Evolutionary conservation across 2,113 vertebrate species (phyloP).

Genomic region (Dendropsophus ebraccatus): DNA sequence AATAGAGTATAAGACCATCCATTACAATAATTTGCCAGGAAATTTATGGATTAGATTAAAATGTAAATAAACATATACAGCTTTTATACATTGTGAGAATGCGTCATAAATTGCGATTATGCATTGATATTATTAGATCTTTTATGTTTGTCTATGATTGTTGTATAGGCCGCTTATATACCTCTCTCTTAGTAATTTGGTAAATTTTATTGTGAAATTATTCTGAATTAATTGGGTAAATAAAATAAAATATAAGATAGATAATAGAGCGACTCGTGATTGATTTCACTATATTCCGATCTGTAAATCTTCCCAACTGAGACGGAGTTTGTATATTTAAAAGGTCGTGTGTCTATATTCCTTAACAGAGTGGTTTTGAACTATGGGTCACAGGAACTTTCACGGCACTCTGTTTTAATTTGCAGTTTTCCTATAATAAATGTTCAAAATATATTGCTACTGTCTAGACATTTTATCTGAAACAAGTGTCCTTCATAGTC

Average conservation of each 20-base stretch:
- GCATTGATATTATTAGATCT: conserved; percentile 3
- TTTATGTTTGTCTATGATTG: background rate
- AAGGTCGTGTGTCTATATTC: conserved; percentile 63
- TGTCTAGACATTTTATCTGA: conserved; percentile 87
- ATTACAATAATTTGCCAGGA: conserved; percentile 9
- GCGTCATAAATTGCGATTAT: background rate
- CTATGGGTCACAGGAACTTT: conserved; percentile 79
- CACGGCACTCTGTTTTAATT: conserved; percentile 79
- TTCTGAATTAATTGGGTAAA: conserved; percentile 4
- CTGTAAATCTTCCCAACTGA: conserved; percentile 65
- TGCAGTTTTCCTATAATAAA: conserved; percentile 85
- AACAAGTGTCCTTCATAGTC: conserved; percentile 87
- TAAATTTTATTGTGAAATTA: background rate
- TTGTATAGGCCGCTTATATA: background rate
- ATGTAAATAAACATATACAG: conserved; percentile 27
- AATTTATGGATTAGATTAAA: conserved; percentile 5
- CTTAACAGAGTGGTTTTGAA: conserved; percentile 72
- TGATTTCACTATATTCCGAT: conserved; percentile 2
- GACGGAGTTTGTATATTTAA: conserved; percentile 67
- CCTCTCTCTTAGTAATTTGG: background rate
- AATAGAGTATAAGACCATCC: background rate
- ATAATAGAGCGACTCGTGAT: conserved; percentile 10
- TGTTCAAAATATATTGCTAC: conserved; percentile 83
- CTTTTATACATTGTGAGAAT: background rate
- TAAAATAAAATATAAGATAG: conserved; percentile 20